Conservation (phyloP, 2,113 vertebrate species). For the Acrocephalus kingi region DNA sequence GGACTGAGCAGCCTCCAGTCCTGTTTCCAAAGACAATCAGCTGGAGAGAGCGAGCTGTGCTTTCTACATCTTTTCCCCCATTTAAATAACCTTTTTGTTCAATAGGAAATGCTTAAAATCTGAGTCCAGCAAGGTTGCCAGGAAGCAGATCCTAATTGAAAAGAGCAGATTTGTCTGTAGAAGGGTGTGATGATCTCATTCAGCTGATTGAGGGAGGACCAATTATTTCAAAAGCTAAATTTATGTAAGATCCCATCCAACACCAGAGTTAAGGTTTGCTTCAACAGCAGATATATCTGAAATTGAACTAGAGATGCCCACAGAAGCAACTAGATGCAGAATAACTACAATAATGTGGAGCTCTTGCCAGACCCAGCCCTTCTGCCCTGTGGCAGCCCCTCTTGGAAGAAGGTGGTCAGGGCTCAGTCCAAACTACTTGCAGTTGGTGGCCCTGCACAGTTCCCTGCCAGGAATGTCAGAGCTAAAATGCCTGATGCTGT, state of each 20-base stretch:
- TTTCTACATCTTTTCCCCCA: neutral
- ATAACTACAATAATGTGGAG: neutral
- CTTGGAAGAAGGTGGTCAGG: neutral
- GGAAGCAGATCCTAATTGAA: neutral
- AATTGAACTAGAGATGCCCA: neutral
- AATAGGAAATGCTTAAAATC: slow-evolving; percentile 19
- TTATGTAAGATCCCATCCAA: neutral
- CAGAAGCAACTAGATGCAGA: neutral
- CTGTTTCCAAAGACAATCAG: slow-evolving; percentile 53
- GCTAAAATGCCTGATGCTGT: neutral
- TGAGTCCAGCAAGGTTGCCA: neutral
- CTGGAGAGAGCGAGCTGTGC: neutral
- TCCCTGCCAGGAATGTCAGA: neutral
- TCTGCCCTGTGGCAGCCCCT: neutral
- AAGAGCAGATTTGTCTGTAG: slow-evolving; percentile 14
- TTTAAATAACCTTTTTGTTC: slow-evolving; percentile 50
- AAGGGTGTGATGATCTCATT: neutral
- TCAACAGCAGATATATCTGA: neutral
- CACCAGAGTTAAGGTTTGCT: neutral
- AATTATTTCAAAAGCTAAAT: slow-evolving; percentile 5
- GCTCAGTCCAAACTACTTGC: neutral
- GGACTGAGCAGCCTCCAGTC: slow-evolving; percentile 35
- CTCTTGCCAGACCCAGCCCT: neutral
- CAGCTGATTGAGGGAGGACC: neutral
- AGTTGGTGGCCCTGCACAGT: neutral